phyloP scores from a whole-genome alignment of 2,797 vertebrate species.

The Xerus rutilus region DNA sequence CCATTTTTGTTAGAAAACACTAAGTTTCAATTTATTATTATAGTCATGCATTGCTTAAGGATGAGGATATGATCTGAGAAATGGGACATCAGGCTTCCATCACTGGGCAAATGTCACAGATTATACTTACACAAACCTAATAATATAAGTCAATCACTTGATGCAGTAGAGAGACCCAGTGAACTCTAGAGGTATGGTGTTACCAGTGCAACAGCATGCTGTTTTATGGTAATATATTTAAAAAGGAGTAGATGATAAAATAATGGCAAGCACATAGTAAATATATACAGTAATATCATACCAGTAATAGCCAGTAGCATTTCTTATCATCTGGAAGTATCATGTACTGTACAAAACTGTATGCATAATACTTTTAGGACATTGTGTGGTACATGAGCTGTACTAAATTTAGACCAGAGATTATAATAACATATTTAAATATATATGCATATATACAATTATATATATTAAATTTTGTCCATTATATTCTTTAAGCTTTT shows the following conservation, averaged over 20 bases:
- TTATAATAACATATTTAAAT: not conserved
- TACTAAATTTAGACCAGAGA: not conserved
- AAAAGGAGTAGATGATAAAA: not conserved
- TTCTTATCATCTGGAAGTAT: not conserved
- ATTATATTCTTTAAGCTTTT: not conserved
- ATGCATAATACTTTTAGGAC: not conserved
- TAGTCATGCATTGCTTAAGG: not conserved
- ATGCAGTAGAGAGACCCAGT: not conserved
- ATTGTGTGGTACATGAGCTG: not conserved
- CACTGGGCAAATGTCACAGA: not conserved
- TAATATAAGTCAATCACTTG: not conserved
- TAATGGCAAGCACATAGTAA: not conserved
- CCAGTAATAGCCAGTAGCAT: no score
- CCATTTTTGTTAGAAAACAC: not conserved
- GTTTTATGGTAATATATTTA: no score
- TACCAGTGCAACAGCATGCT: not conserved
- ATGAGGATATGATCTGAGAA: not conserved
- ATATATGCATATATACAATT: not conserved
- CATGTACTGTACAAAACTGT: not conserved
- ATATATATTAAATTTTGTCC: no score
- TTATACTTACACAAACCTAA: not conserved
- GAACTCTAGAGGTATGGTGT: not conserved
- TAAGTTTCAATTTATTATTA: not conserved
- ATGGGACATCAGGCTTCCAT: not conserved
- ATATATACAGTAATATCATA: not conserved